Conservation (phyloP, 2,888 invertebrate genomes). For the Cheilosia soror region DNA sequence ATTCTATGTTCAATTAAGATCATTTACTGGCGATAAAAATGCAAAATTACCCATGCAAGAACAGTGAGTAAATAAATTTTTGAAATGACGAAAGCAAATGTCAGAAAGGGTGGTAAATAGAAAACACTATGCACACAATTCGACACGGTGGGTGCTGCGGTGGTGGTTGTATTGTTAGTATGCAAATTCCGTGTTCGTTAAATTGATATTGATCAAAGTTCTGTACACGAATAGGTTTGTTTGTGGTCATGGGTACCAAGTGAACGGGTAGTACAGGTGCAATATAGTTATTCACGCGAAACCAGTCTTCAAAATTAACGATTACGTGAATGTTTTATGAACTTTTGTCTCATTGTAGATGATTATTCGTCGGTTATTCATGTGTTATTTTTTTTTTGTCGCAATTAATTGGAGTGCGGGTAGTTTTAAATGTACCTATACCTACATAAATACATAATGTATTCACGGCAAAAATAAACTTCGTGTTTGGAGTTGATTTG, state of each 20-base stretch:
- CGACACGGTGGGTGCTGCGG: neutral
- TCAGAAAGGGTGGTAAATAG: neutral
- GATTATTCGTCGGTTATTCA: too few relatives aligned
- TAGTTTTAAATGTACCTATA: neutral
- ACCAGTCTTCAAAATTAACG: slow-evolving; percentile 19
- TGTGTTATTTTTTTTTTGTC: neutral
- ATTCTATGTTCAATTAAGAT: slow-evolving; percentile 80
- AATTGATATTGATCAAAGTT: slow-evolving; percentile 38
- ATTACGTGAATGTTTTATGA: slow-evolving; percentile 25
- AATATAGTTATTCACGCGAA: slow-evolving; percentile 32
- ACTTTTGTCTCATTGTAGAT: neutral
- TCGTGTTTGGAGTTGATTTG: too few relatives aligned
- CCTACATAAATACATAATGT: neutral
- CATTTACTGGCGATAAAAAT: slow-evolving; percentile 80
- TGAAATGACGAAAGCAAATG: slow-evolving; percentile 2
- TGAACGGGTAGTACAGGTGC: slow-evolving; percentile 50
- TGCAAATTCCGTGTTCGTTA: slow-evolving; percentile 50
- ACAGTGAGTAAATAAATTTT: slow-evolving; percentile 19
- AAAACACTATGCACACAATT: slow-evolving; percentile 17
- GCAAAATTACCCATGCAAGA: slow-evolving; percentile 78
- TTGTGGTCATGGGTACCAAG: slow-evolving; percentile 47
- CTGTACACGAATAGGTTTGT: slow-evolving; percentile 47
- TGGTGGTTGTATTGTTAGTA: neutral
- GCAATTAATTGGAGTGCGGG: slow-evolving; percentile 3
- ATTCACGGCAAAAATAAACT: too few relatives aligned